Percentiles rank a stretch among this genome's conserved stretches.
Conservation (phyloP, 2,113 vertebrate species). For the Syrrhaptes paradoxus region DNA sequence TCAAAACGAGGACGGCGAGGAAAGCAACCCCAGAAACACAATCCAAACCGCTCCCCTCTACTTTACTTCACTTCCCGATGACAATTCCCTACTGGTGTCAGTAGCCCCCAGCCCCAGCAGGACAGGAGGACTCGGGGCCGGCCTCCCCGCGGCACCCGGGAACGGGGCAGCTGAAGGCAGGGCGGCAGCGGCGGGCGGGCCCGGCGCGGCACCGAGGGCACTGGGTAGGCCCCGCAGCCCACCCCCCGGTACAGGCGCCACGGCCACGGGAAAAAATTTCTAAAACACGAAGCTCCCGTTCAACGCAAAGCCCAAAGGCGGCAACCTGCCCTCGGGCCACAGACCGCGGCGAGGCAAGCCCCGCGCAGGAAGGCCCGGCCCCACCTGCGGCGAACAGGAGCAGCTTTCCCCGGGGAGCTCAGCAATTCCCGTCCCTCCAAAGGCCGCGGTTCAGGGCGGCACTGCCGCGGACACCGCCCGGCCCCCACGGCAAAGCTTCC, state of each 20-base stretch:
- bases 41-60: neutral
- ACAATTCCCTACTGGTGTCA: neutral
- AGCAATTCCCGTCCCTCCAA: too few species aligned
- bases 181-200: neutral
- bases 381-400: neutral
- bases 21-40: neutral
- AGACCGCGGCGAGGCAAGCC: neutral
- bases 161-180: too few species aligned
- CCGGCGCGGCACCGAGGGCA: neutral
- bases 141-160: neutral
- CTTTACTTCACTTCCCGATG: rapidly evolving
- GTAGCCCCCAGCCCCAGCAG: neutral
- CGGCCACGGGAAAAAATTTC: too few species aligned
- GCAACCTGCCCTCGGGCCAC: neutral
- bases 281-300: neutral
- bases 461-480: neutral
- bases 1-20: rapidly evolving
- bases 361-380: neutral
- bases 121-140: rapidly evolving
- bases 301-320: too few species aligned
- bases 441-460: neutral
- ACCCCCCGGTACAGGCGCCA: neutral
- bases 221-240: too few species aligned
- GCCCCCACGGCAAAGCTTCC: neutral
- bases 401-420: neutral